phyloP scores from a whole-genome alignment of 2,888 invertebrate species.

The Pocota personata region DNA sequence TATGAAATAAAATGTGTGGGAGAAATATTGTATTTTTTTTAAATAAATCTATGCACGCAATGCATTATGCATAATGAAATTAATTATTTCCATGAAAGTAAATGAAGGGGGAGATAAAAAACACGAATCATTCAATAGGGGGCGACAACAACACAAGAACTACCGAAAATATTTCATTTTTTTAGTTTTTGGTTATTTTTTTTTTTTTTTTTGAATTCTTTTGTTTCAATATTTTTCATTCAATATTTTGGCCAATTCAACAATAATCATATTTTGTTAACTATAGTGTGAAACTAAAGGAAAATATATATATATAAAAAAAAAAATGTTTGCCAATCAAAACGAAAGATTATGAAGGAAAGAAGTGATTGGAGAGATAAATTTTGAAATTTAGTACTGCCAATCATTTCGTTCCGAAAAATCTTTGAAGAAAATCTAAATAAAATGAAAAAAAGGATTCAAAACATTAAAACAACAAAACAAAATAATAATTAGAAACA shows the following conservation, averaged over 20 bases:
- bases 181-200: constrained; percentile 45
- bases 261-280: constrained; percentile 71
- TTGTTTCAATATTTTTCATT: constrained; percentile 24
- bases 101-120: constrained; percentile 61
- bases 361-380: neutral
- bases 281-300: constrained; percentile 48
- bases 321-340: constrained; percentile 42
- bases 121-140: constrained; percentile 77
- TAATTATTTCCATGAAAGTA: constrained; percentile 40
- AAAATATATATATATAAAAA: neutral
- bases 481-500: constrained; percentile 14
- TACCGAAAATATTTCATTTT: constrained; percentile 75
- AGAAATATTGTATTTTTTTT: neutral
- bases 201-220: constrained; percentile 9
- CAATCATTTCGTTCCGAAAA: neutral
- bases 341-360: neutral
- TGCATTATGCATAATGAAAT: constrained; percentile 64
- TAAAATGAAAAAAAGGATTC: constrained; percentile 17
- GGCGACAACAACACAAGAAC: constrained; percentile 77
- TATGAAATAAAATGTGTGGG: constrained; percentile 58
- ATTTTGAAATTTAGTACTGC: neutral
- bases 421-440: neutral
- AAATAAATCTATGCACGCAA: constrained; percentile 46
- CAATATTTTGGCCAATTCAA: constrained; percentile 61
- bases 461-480: constrained; percentile 55